Base-by-base conservation (phyloP, 1,140 invertebrate species). In the Dinothrombium tinctorium region DNA sequence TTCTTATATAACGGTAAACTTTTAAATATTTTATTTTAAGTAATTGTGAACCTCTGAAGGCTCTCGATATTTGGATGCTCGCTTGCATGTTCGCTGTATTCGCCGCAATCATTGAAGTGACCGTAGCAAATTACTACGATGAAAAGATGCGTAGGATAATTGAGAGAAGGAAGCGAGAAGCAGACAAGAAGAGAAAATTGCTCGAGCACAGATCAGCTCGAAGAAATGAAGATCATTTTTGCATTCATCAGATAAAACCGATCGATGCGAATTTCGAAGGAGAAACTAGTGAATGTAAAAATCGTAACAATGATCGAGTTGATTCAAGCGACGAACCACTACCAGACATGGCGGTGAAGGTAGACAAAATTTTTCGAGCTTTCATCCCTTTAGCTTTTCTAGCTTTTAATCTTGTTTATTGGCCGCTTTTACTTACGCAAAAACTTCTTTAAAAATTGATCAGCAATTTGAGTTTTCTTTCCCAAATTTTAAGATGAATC, bases 61-160 rank as follows among this genome's bases (percentile, higher is more conserved):
- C 28, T 9, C 9, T n/a, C 19, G 35, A 37, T 17, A 37, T 37
- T 37, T 37, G 35, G 35, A 37, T 37, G 35, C 22, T 37, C 4
- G 22, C 6, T 14, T 32, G n/a, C 17, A 15, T 32, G 12, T 32
- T 14, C n/a, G n/a, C n/a, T 32, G n/a, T 12, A 14, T 5, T 12
- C 17, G 29, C 29, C 17, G 29, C 12, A 14, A 37, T 37, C 14
- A 29, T 29, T n/a, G 28, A 29, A 29, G 4, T 37, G 19, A 37
- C 35, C n/a, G 15, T n/a, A 23, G 4, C 4, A 17, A 21, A 20
- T 20, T 4, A 21, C 11, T 20, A 20, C n/a, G 19, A 37, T 9
- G 22, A 37, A 23, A 17, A 11, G 22, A 5, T 8, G 7, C 17
- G 4, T 20, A 20, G 15, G 15, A 37, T 20, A 11, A 11, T 9